phyloP scores from a whole-genome alignment of 2,113 vertebrate species.

The Silurus glanis region DNA sequence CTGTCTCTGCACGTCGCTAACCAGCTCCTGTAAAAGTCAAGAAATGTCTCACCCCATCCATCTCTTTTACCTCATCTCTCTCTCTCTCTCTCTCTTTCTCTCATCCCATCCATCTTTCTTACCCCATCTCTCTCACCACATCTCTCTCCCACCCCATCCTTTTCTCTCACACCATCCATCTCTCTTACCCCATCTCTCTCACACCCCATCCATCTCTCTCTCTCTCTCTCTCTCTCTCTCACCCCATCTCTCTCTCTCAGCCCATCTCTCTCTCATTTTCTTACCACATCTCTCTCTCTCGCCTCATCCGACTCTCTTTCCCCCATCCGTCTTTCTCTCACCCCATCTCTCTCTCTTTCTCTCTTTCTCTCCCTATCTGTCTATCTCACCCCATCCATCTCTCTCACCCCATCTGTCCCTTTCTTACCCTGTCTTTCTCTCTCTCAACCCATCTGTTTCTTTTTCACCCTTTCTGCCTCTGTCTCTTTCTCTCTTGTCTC shows the following conservation, averaged over 20 bases:
- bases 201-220: neutral
- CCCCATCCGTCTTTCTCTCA: neutral
- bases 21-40: no score
- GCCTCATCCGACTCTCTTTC: no score
- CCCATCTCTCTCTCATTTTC: neutral
- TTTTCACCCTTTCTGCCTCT: neutral
- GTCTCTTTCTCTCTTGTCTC: neutral
- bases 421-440: neutral
- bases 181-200: neutral
- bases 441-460: neutral
- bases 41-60: no score
- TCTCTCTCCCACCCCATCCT: no score
- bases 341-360: neutral
- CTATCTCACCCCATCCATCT: neutral
- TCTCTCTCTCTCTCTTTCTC: no score
- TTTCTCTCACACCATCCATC: neutral
- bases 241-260: no score
- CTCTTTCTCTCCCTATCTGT: neutral
- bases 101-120: no score
- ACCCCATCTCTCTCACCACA: no score
- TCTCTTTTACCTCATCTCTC: no score
- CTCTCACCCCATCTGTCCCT: neutral
- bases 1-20: no score
- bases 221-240: neutral
- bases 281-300: neutral